Evolutionary conservation across 2,113 vertebrate genomes (phyloP).

Genomic region (Serranochromis macrocephalus): DNA sequence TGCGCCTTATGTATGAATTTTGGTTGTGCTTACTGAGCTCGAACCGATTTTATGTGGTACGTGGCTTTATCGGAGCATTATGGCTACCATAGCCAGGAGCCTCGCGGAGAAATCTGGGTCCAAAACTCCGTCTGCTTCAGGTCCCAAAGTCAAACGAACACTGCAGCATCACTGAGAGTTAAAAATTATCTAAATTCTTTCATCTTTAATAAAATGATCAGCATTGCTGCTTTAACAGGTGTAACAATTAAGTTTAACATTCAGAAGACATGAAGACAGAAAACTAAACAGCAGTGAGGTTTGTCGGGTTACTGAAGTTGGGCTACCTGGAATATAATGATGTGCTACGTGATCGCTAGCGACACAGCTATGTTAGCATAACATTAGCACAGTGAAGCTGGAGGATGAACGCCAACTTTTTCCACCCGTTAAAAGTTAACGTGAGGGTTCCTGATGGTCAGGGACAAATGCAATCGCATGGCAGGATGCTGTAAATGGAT

Average conservation of each 20-base stretch:
- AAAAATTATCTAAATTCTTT: neutral
- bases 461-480: rapidly evolving
- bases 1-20: neutral
- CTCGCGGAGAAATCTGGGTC: neutral
- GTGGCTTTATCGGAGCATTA: neutral
- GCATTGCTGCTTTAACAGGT: neutral
- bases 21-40: neutral
- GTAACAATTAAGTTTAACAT: neutral
- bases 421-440: rapidly evolving
- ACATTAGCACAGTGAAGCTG: rapidly evolving
- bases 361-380: neutral
- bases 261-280: neutral
- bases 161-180: rapidly evolving
- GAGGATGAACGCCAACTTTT: rapidly evolving
- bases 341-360: rapidly evolving
- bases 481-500: rapidly evolving
- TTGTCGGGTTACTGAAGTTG: rapidly evolving
- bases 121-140: rapidly evolving
- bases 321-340: rapidly evolving
- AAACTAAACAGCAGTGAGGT: neutral
- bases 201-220: neutral
- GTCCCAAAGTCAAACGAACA: neutral
- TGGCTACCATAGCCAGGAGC: rapidly evolving
- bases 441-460: rapidly evolving
- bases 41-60: neutral